Percentiles rank a stretch among this genome's conserved stretches.
phyloP scores from a whole-genome alignment of 2,888 invertebrate genomes.

The Caenorhabditis japonica region DNA sequence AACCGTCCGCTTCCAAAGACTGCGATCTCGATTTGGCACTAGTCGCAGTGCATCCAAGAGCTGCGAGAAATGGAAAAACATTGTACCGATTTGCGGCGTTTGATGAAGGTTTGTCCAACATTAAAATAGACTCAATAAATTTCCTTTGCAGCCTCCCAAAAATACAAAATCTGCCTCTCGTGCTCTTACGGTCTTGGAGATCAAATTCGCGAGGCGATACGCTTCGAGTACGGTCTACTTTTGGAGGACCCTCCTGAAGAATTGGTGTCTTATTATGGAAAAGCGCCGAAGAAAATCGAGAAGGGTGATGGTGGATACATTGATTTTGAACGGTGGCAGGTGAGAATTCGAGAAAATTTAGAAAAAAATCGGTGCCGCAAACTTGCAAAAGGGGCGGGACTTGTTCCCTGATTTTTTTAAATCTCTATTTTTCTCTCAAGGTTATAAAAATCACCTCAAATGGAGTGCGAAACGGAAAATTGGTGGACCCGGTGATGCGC shows the following conservation, averaged over 20 bases:
- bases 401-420: too few species aligned
- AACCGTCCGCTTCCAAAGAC: conserved; percentile 71
- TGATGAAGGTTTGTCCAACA: conserved; percentile 49
- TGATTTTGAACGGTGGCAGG: conserved; percentile 53
- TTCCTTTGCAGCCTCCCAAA: conserved; percentile 15
- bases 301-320: conserved; percentile 50
- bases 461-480: conserved; percentile 67
- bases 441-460: conserved; percentile 74
- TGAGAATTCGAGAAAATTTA: not conserved
- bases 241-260: conserved; percentile 42
- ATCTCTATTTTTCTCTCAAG: conserved; percentile 37
- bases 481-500: conserved; percentile 71
- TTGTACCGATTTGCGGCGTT: conserved; percentile 64
- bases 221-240: conserved; percentile 27
- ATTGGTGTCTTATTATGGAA: conserved; percentile 20
- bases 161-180: conserved; percentile 29
- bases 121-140: not conserved
- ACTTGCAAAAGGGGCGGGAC: not conserved
- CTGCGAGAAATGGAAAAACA: conserved; percentile 40
- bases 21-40: conserved; percentile 71
- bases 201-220: conserved; percentile 29
- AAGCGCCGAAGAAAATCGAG: conserved; percentile 19
- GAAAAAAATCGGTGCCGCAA: not conserved
- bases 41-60: conserved; percentile 60
- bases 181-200: conserved; percentile 32